phyloP scores from a whole-genome alignment of 2,797 vertebrate species.

The Rhabdophis nuchalis region DNA sequence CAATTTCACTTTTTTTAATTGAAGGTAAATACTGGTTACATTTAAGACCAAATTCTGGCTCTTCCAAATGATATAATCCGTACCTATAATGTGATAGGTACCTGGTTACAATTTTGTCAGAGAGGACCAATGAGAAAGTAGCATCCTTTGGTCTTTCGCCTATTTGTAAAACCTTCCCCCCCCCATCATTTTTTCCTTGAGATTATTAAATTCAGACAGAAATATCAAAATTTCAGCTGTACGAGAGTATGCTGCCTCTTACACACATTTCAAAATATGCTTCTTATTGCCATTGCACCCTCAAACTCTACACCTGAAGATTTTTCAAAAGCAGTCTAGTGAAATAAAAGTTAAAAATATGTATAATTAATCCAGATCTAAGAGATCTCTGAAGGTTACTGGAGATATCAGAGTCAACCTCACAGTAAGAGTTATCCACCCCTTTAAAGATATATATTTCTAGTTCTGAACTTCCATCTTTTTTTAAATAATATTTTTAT shows the following conservation, averaged over 20 bases:
- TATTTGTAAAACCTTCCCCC: neutral
- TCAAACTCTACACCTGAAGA: neutral
- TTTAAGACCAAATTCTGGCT: neutral
- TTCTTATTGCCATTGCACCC: neutral
- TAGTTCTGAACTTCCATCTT: neutral
- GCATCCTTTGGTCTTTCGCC: neutral
- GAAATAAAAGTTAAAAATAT: neutral
- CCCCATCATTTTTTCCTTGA: neutral
- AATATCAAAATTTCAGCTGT: neutral
- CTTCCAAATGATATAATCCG: neutral
- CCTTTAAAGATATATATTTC: neutral
- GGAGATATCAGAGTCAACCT: neutral
- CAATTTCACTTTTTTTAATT: slow-evolving; percentile 5
- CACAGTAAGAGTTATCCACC: neutral
- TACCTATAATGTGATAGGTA: neutral
- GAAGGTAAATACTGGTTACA: neutral
- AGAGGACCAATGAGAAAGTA: neutral
- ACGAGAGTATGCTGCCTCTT: neutral
- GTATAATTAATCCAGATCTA: neutral
- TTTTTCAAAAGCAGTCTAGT: neutral
- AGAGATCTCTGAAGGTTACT: neutral
- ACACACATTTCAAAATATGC: neutral
- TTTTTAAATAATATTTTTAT: too few relatives aligned
- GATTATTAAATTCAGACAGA: neutral
- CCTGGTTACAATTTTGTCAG: neutral